phyloP scores from a whole-genome alignment of 2,888 invertebrate genomes.

The Asteroscopus sphinx region DNA sequence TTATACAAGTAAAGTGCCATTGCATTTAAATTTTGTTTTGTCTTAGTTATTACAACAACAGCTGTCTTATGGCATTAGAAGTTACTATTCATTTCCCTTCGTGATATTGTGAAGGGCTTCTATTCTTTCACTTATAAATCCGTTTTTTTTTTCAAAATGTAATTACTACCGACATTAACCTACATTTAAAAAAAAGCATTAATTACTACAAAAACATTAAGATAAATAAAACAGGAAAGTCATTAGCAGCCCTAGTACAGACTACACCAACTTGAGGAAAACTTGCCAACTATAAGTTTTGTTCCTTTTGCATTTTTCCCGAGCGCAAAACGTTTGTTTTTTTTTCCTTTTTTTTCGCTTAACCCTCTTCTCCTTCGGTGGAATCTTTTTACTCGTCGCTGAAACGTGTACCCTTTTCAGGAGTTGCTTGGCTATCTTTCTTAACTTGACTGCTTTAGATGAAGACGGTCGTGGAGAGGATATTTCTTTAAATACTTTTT shows the following conservation, averaged over 20 bases:
- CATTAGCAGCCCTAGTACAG: slow-evolving; percentile 64
- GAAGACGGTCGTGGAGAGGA: slow-evolving; percentile 68
- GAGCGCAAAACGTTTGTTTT: slow-evolving; percentile 71
- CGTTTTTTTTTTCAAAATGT: background rate
- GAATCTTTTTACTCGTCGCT: slow-evolving; percentile 83
- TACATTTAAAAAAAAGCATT: slow-evolving; percentile 50
- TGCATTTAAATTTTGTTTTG: background rate
- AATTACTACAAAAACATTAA: slow-evolving; percentile 63
- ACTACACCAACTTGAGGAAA: slow-evolving; percentile 78
- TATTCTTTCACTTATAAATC: background rate
- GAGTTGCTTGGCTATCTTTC: slow-evolving; percentile 88
- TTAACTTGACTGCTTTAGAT: slow-evolving; percentile 83
- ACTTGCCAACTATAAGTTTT: slow-evolving; percentile 84
- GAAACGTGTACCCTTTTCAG: slow-evolving; percentile 89
- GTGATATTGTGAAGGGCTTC: background rate
- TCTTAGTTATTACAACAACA: slow-evolving; percentile 5
- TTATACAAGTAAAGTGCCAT: background rate
- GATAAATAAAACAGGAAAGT: slow-evolving; percentile 68
- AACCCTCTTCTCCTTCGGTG: slow-evolving; percentile 72
- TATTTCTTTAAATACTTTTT: background rate
- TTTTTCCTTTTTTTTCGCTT: slow-evolving; percentile 59
- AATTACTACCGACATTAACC: slow-evolving; percentile 17
- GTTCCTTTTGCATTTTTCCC: slow-evolving; percentile 86
- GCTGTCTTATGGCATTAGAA: background rate
- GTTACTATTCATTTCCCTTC: slow-evolving; percentile 10